These are phyloP conservation scores for Morus bassanus DNA, from an alignment of 2,797 vertebrate genomes.

Conservation along the genomic window DNA sequence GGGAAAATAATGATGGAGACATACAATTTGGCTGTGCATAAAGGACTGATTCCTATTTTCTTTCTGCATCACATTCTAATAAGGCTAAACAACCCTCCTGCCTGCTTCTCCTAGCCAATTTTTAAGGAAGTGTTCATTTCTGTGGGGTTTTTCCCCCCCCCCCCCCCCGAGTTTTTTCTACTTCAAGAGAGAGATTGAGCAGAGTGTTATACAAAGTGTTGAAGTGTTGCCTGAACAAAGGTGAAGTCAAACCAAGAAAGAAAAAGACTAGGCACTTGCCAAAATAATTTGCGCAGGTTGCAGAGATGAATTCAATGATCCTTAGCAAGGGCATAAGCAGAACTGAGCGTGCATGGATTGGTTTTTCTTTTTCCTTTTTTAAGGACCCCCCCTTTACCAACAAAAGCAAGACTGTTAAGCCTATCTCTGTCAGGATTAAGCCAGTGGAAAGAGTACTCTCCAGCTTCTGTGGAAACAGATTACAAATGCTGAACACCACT, in stretches of 20 bases:
- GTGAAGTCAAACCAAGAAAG: neutral
- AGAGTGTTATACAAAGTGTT: neutral
- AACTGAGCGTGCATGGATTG: rapidly evolving
- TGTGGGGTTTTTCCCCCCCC: too few relatives aligned
- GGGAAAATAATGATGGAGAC: neutral
- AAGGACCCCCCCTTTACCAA: neutral
- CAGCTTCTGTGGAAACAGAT: neutral
- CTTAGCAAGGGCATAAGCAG: neutral
- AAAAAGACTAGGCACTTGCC: neutral
- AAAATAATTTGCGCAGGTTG: neutral
- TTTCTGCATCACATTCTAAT: neutral
- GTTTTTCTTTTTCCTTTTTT: neutral
- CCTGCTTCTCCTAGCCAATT: neutral
- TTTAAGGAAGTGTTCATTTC: neutral
- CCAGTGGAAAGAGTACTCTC: neutral
- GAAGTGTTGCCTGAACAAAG: neutral
- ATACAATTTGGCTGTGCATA: neutral
- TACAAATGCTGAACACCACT: too few relatives aligned
- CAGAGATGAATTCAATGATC: neutral
- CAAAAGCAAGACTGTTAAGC: too few relatives aligned
- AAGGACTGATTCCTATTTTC: neutral
- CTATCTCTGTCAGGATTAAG: neutral
- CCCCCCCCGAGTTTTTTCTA: neutral
- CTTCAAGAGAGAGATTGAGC: neutral
- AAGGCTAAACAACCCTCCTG: neutral